Conservation (phyloP, 2,113 vertebrate species). For the Albula glossodonta region DNA sequence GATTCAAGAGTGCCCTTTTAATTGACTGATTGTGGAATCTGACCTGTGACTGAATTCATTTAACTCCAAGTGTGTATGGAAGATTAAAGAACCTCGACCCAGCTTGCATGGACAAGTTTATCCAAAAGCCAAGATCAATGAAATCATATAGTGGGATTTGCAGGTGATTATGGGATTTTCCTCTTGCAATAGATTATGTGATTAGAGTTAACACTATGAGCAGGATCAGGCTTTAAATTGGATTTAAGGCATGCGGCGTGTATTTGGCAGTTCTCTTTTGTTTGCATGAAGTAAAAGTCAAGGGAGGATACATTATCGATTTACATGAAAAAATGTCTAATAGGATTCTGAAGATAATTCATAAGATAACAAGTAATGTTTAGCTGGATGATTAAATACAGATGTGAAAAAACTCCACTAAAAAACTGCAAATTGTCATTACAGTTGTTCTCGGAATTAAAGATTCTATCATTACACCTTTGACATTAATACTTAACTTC, state of each 20-base stretch:
- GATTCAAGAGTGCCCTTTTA: not conserved
- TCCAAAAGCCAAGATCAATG: slow-evolving; percentile 48
- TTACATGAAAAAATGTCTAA: slow-evolving; percentile 7
- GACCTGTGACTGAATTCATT: slow-evolving; percentile 14
- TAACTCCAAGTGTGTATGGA: slow-evolving; percentile 31
- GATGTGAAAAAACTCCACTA: not conserved
- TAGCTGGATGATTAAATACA: not conserved
- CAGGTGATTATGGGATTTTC: slow-evolving; percentile 31
- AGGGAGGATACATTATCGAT: not conserved
- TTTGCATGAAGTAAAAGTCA: not conserved
- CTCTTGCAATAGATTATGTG: slow-evolving; percentile 29
- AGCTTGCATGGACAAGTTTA: slow-evolving; percentile 36
- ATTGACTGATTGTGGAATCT: slow-evolving; percentile 15
- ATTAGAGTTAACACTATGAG: slow-evolving; percentile 26
- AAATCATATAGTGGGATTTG: slow-evolving; percentile 45
- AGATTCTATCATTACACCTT: no score
- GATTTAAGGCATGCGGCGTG: slow-evolving; percentile 5
- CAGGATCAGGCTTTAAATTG: not conserved
- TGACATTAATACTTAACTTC: no score
- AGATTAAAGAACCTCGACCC: slow-evolving; percentile 39
- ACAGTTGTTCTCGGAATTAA: no score
- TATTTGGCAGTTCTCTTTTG: not conserved
- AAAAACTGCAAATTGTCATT: no score
- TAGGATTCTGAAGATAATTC: slow-evolving; percentile 4
- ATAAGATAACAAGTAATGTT: not conserved